Percentiles rank a stretch among this genome's conserved stretches.
phyloP scores from a whole-genome alignment of 2,888 invertebrate species.

The Limenitis camilla region DNA sequence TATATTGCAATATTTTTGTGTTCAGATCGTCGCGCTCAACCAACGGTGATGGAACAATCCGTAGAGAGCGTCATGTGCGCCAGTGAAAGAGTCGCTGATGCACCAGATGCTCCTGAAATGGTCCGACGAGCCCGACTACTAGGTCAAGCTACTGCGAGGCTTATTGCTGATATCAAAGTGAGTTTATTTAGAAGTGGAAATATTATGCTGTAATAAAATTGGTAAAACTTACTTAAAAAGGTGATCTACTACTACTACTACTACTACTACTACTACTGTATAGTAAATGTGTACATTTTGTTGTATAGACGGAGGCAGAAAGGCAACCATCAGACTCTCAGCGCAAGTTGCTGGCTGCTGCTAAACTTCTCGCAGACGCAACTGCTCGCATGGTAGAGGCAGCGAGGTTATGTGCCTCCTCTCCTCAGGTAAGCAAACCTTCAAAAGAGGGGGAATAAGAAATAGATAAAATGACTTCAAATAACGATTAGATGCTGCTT shows the following conservation, averaged over 20 bases:
- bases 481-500: too few species aligned
- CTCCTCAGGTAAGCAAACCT: slow-evolving; percentile 68
- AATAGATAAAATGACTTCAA: too few species aligned
- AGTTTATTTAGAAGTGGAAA: not conserved
- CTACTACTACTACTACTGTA: too few species aligned
- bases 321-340: slow-evolving; percentile 90
- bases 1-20: not conserved
- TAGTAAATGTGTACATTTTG: not conserved
- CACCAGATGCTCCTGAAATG: slow-evolving; percentile 94
- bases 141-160: slow-evolving; percentile 94
- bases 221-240: too few species aligned
- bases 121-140: slow-evolving; percentile 92
- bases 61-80: slow-evolving; percentile 93
- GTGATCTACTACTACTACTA: too few species aligned
- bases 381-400: slow-evolving; percentile 98
- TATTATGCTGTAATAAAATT: too few species aligned
- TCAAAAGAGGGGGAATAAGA: too few species aligned
- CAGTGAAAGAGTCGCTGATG: slow-evolving; percentile 89
- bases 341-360: slow-evolving; percentile 92
- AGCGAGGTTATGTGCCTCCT: slow-evolving; percentile 91
- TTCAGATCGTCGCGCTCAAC: slow-evolving; percentile 75
- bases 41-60: slow-evolving; percentile 82
- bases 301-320: slow-evolving; percentile 85
- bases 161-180: slow-evolving; percentile 94
- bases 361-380: slow-evolving; percentile 95